Conservation (phyloP, 2,113 vertebrate genomes). For the Macrotis lagotis region DNA sequence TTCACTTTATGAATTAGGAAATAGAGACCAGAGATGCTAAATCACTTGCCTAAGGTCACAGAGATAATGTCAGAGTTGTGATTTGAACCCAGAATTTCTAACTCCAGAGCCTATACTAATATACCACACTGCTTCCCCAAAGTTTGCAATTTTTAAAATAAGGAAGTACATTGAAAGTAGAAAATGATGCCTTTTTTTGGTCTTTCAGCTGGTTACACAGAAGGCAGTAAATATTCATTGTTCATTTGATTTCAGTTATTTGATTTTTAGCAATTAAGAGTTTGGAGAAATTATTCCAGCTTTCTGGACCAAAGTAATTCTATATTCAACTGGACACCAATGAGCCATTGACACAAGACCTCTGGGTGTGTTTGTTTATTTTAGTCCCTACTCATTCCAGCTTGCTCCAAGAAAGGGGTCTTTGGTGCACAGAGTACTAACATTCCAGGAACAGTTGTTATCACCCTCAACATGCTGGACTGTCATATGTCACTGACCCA, state of each 20-base stretch:
- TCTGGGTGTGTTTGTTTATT: background rate
- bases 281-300: background rate
- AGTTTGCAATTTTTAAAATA: background rate
- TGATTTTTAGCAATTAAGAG: slow-evolving; percentile 1
- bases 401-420: background rate
- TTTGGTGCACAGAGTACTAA: background rate
- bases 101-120: background rate
- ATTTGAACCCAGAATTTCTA: background rate
- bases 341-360: background rate
- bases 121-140: background rate
- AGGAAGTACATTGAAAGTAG: background rate
- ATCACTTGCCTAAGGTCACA: background rate
- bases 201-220: background rate
- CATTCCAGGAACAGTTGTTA: background rate
- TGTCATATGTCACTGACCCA: background rate
- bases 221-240: background rate
- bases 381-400: background rate
- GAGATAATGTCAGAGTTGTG: background rate
- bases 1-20: background rate
- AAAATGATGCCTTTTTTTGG: background rate
- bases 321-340: background rate
- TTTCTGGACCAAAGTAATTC: background rate
- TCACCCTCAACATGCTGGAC: background rate
- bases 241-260: slow-evolving; percentile 1
- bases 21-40: background rate